Base-by-base conservation (phyloP, 2,113 vertebrate genomes). In the Grus americana region DNA sequence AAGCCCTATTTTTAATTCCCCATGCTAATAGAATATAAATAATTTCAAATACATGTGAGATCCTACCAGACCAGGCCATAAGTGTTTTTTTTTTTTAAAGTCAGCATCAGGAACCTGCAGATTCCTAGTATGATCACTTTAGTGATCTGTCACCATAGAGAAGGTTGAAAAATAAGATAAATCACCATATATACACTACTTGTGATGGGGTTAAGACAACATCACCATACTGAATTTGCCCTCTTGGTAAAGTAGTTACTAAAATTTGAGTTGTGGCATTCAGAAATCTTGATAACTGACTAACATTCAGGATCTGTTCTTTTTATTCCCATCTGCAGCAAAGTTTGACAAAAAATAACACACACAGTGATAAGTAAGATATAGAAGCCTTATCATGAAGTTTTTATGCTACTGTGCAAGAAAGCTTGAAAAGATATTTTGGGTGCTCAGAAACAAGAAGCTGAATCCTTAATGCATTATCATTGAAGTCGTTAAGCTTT, bases 191-290 rank as follows among this genome's bases (percentile, higher is more conserved):
- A 65, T 34, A 19, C 9, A 11, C 49, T 42, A 80, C 46, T 59
- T 42, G 18, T 59, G n/a, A 19, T 44, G 34, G 14, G 10, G 55
- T 80, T n/a, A 47, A 44, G 27, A 71, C 50, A 66, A 40, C 10
- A 7, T 40, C 58, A 26, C 32, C 11, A 11, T 47, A 36, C 52
- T 55, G 47, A 85, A 44, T 88, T 58, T 46, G 38, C 10, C 20
- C 40, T 79, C 30, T 65, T 74, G 52, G 59, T 90, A 96, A 85
- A 19, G 40, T 84, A 70, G 70, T 92, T 94, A 83, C 65, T 95
- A 88, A 97, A 91, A 79, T 93, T 84, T 93, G 74, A 93, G 58
- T 61, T 91, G 90, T 62, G 72, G 92, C 34, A 23, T 94, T 97
- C 85, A 92, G 94, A 95, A 95, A 63, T 91, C 90, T 87, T 90